A percentile compares a stretch with the other conserved stretches of the same genome.
These are phyloP conservation scores for Vanessa cardui DNA, from an alignment of 2,888 invertebrate species.

Conservation along the genomic window DNA sequence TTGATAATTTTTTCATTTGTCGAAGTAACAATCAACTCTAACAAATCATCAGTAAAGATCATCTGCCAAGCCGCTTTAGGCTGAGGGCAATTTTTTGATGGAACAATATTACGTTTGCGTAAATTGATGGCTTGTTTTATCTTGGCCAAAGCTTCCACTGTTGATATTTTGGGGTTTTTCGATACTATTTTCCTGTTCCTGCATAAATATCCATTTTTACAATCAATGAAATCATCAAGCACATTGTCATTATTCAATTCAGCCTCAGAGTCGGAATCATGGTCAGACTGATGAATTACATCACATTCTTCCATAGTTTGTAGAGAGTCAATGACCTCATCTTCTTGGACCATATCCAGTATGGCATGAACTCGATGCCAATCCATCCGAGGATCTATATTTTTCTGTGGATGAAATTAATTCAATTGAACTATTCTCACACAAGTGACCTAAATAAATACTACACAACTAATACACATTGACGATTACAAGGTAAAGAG, in stretches of 20 bases:
- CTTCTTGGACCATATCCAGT: slow-evolving; percentile 74
- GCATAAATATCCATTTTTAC: slow-evolving; percentile 62
- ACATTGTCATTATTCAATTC: slow-evolving; percentile 61
- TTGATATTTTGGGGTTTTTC: slow-evolving; percentile 55
- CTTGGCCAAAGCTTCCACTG: slow-evolving; percentile 47
- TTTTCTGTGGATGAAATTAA: slow-evolving; percentile 79
- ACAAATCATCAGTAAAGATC: slow-evolving; percentile 68
- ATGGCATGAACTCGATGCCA: slow-evolving; percentile 79
- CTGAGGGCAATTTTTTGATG: slow-evolving; percentile 50
- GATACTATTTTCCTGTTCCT: slow-evolving; percentile 59
- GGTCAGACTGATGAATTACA: slow-evolving; percentile 67
- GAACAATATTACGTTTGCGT: slow-evolving; percentile 54
- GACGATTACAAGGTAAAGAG: slow-evolving; percentile 2
- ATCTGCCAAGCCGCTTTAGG: slow-evolving; percentile 72
- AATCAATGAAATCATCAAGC: slow-evolving; percentile 54
- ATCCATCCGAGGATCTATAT: slow-evolving; percentile 78
- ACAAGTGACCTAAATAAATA: slow-evolving; percentile 39
- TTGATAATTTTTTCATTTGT: slow-evolving; percentile 68
- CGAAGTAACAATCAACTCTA: slow-evolving; percentile 68
- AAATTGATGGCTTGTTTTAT: slow-evolving; percentile 51
- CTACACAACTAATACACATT: slow-evolving; percentile 17
- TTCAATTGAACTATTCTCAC: slow-evolving; percentile 72
- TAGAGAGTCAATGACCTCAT: slow-evolving; percentile 71
- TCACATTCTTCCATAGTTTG: slow-evolving; percentile 71
- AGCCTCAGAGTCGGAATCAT: slow-evolving; percentile 69